A percentile compares a stretch with the other conserved stretches of the same genome.
These are phyloP conservation scores for Drosophila orena DNA, from an alignment of 1,140 invertebrate genomes.

Conservation along the genomic window DNA sequence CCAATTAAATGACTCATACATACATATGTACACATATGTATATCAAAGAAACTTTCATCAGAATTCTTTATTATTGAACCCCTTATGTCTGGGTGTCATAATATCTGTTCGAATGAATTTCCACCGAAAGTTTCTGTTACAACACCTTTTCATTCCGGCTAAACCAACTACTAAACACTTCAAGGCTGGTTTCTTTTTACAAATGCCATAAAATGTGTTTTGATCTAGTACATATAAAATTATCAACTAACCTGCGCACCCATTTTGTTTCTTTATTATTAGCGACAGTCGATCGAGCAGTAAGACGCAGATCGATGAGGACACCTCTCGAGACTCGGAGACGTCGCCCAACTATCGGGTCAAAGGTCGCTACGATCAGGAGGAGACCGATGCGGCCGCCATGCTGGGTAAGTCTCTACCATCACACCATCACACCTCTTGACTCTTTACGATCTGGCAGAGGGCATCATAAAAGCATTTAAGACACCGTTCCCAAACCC, in stretches of 20 bases:
- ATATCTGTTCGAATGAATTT: too few relatives aligned
- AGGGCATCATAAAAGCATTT: constrained; percentile 25
- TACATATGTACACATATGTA: too few relatives aligned
- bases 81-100: too few relatives aligned
- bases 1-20: too few relatives aligned
- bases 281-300: constrained; percentile 85
- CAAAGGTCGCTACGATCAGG: constrained; percentile 93
- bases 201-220: not conserved
- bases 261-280: not conserved
- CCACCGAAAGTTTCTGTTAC: too few relatives aligned
- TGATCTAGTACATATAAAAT: too few relatives aligned
- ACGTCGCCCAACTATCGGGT: constrained; percentile 92
- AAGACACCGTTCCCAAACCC: constrained; percentile 3
- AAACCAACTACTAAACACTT: too few relatives aligned
- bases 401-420: constrained; percentile 90
- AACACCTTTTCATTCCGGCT: too few relatives aligned
- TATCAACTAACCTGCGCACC: not conserved
- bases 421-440: constrained; percentile 54
- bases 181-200: not conserved
- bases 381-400: constrained; percentile 98
- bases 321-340: constrained; percentile 95
- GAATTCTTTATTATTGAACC: too few relatives aligned
- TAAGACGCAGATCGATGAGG: constrained; percentile 91
- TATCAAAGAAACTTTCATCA: too few relatives aligned
- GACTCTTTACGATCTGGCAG: constrained; percentile 54